Conservation (phyloP, 2,113 vertebrate species). For the Barnardius zonarius region DNA sequence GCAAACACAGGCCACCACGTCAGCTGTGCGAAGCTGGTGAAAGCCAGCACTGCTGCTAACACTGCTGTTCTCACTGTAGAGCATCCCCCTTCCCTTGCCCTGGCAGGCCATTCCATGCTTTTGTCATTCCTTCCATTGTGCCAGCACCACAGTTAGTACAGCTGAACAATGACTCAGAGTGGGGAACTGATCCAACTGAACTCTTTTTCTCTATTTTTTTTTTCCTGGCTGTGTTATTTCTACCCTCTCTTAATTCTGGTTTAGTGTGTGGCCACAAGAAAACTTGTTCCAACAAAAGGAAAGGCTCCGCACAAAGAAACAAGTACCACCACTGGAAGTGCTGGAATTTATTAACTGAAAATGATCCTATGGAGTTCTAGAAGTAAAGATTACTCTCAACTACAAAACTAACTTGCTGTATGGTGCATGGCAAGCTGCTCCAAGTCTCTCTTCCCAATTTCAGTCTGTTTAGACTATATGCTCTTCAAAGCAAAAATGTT, state of each 20-base stretch:
- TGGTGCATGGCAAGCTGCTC: neutral
- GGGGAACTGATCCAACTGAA: neutral
- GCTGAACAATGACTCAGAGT: constrained; percentile 34
- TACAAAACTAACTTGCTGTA: neutral
- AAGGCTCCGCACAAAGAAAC: constrained; percentile 7
- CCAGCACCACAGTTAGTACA: constrained; percentile 21
- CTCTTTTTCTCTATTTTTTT: neutral
- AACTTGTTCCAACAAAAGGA: constrained; percentile 8
- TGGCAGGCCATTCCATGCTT: neutral
- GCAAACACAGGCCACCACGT: neutral
- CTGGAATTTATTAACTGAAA: constrained; percentile 40
- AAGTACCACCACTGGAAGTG: neutral
- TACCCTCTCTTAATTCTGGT: neutral
- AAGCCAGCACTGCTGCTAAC: neutral
- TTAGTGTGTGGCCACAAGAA: constrained; percentile 5
- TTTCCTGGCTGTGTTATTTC: neutral
- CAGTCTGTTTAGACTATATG: neutral
- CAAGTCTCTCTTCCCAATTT: neutral
- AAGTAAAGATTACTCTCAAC: neutral
- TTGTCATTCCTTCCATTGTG: constrained; percentile 18
- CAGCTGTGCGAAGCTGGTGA: neutral
- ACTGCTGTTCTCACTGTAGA: neutral
- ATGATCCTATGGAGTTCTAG: neutral
- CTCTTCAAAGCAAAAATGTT: neutral
- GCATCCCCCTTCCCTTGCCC: neutral